Evolutionary conservation across 1,140 invertebrate species (phyloP).

Genomic region (Ips typographus): DNA sequence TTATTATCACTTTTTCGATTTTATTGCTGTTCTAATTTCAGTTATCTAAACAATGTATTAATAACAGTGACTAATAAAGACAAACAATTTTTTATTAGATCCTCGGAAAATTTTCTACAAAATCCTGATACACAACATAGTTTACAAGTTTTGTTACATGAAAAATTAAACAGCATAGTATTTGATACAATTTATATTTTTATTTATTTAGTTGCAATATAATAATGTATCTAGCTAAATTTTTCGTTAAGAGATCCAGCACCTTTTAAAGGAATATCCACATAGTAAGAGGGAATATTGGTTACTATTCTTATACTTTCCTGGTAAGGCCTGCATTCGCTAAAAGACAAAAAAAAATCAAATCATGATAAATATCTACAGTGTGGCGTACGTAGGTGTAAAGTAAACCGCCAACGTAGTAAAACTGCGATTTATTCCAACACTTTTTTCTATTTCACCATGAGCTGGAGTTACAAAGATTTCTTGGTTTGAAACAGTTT

Average conservation of each 20-base stretch:
- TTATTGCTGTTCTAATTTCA: too few species aligned
- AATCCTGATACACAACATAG: too few species aligned
- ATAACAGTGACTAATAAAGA: too few species aligned
- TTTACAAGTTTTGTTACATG: too few species aligned
- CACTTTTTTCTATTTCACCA: slow-evolving; percentile 29
- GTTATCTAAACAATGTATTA: too few species aligned
- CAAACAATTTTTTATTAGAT: too few species aligned
- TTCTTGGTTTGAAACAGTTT: slow-evolving; percentile 20
- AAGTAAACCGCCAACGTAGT: slow-evolving; percentile 36
- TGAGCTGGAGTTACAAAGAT: slow-evolving; percentile 29
- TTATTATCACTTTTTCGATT: too few species aligned
- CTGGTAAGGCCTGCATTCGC: slow-evolving; percentile 30
- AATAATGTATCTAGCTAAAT: slow-evolving; percentile 10
- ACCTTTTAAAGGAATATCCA: slow-evolving; percentile 36
- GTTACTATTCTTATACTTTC: slow-evolving; percentile 37
- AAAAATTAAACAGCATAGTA: too few species aligned
- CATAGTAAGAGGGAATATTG: slow-evolving; percentile 36
- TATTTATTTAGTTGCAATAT: too few species aligned
- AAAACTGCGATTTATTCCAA: slow-evolving; percentile 23
- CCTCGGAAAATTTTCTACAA: too few species aligned
- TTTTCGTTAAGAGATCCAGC: slow-evolving; percentile 38
- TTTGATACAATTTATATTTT: too few species aligned
- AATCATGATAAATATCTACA: background rate
- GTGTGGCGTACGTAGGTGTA: slow-evolving; percentile 34
- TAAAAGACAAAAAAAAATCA: slow-evolving; percentile 18